Evolutionary conservation across 2,113 vertebrate genomes (phyloP).

Genomic region (Caracal caracal): DNA sequence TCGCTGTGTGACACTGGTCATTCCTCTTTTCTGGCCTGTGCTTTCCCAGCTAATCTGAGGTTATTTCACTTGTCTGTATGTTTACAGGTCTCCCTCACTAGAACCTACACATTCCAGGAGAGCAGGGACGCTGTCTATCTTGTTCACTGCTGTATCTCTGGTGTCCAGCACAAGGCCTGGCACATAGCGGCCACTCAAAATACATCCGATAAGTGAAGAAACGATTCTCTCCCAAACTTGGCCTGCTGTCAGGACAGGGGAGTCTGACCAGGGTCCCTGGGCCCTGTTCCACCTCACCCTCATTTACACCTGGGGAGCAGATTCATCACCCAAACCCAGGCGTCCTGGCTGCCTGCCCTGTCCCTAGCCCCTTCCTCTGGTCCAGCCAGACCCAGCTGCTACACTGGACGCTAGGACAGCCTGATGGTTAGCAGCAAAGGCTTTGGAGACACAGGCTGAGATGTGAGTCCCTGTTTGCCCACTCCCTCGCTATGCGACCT

Average conservation of each 20-base stretch:
- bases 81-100: background rate
- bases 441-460: background rate
- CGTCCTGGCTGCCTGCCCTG: background rate
- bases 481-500: background rate
- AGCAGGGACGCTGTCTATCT: background rate
- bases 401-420: background rate
- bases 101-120: background rate
- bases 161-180: background rate
- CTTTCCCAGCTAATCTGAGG: conserved; percentile 3
- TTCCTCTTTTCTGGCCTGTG: background rate
- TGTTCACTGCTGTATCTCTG: background rate
- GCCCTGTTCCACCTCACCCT: background rate
- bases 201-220: background rate
- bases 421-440: background rate
- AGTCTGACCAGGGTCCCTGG: background rate
- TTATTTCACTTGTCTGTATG: background rate
- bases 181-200: background rate
- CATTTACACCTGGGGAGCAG: background rate
- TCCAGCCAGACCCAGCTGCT: background rate
- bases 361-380: background rate
- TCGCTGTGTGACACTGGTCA: background rate
- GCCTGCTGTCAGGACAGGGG: background rate
- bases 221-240: background rate
- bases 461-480: background rate
- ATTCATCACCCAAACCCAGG: background rate